Conservation (phyloP, 2,797 vertebrate species). For the Propithecus deckenii region DNA sequence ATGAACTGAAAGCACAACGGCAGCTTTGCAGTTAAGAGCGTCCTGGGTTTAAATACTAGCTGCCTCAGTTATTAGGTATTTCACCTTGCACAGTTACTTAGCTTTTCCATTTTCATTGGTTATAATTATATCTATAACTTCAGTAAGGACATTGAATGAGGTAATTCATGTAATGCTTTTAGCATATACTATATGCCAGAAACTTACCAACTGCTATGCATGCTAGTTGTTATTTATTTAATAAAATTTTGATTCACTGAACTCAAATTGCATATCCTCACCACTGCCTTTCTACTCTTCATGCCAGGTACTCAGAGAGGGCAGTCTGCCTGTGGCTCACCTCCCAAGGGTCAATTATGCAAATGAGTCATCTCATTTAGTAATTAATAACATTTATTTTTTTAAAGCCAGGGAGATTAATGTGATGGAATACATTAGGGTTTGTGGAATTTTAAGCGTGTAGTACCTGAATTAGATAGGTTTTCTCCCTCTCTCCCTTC, state of each 20-base stretch:
- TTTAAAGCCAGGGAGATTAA: neutral
- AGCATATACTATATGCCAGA: neutral
- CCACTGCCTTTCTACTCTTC: neutral
- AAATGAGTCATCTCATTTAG: neutral
- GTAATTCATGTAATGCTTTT: neutral
- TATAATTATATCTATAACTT: neutral
- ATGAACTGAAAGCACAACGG: neutral
- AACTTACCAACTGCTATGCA: neutral
- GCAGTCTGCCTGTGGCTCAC: neutral
- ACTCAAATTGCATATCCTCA: neutral
- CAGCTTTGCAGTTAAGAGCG: neutral
- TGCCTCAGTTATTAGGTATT: neutral
- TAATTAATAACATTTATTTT: neutral
- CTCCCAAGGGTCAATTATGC: neutral
- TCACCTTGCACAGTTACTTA: neutral
- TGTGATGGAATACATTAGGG: neutral
- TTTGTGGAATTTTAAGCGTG: neutral
- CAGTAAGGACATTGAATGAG: neutral
- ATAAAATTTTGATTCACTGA: neutral
- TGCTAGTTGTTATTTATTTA: neutral
- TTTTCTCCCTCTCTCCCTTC: neutral
- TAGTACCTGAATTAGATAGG: neutral
- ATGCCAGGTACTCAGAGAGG: neutral
- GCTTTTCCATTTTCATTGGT: neutral
- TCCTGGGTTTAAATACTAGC: neutral